Evolutionary conservation across 2,113 vertebrate species (phyloP).

Genomic region (Corvus hawaiiensis): DNA sequence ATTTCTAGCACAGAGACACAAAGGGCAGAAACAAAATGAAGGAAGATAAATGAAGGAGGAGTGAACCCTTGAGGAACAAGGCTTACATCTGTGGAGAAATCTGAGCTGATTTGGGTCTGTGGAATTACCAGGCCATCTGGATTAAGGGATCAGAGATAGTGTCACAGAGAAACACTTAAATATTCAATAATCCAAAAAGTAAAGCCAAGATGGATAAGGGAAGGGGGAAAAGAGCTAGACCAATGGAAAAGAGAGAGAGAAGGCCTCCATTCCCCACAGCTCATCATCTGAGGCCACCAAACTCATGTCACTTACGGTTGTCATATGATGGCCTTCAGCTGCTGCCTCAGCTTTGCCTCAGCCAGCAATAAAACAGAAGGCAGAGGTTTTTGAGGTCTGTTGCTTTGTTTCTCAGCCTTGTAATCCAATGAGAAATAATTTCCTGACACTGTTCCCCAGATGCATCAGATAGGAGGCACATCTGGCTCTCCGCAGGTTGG

Average conservation of each 20-base stretch:
- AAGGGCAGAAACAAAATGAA: constrained; percentile 51
- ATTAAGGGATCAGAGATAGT: constrained; percentile 69
- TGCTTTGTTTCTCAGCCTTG: not conserved
- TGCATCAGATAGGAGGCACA: not conserved
- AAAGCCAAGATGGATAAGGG: constrained; percentile 17
- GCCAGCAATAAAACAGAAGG: constrained; percentile 10
- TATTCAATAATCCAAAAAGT: constrained; percentile 56
- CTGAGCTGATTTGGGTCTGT: constrained; percentile 61
- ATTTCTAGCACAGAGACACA: constrained; percentile 47
- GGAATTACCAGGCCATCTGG: constrained; percentile 65
- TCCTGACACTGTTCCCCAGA: not conserved
- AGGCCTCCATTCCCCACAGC: not conserved
- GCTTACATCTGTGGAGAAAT: constrained; percentile 56
- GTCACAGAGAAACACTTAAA: constrained; percentile 59
- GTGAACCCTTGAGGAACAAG: constrained; percentile 55
- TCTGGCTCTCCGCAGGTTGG: not conserved
- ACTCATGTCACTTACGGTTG: not conserved
- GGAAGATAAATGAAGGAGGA: constrained; percentile 28
- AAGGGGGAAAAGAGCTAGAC: not conserved
- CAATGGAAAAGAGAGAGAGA: not conserved
- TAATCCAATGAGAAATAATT: constrained; percentile 18
- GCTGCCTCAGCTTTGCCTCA: not conserved
- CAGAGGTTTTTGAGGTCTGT: not conserved
- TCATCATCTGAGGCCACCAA: not conserved
- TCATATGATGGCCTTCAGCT: not conserved